phyloP scores from a whole-genome alignment of 1,140 invertebrate genomes.

The Drosophila kanapiae region DNA sequence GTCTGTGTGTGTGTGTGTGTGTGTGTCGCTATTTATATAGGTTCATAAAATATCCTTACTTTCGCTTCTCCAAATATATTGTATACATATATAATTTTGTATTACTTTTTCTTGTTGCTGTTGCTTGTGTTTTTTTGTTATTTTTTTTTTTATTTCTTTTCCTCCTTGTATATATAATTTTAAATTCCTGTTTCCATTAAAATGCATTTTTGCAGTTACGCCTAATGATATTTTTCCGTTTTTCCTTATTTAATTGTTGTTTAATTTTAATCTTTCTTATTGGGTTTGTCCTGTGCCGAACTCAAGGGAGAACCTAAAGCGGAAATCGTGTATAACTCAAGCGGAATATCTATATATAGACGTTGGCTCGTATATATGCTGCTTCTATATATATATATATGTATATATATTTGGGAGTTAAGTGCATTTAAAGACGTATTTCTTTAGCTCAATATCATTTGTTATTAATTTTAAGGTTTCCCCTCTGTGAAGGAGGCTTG shows the following conservation, averaged over 20 bases:
- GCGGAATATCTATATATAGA: constrained; percentile 26
- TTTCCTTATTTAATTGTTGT: constrained; percentile 17
- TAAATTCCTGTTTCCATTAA: constrained; percentile 82
- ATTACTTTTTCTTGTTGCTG: constrained; percentile 30
- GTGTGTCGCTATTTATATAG: constrained; percentile 53
- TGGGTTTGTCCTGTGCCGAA: constrained; percentile 35
- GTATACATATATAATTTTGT: constrained; percentile 56
- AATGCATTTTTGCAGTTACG: constrained; percentile 80
- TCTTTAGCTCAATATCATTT: constrained; percentile 1
- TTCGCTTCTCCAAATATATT: constrained; percentile 68
- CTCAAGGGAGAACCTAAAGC: constrained; percentile 42
- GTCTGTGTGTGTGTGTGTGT: constrained; percentile 30
- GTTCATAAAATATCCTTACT: constrained; percentile 74
- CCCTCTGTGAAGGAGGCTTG: neutral
- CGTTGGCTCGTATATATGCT: constrained; percentile 3
- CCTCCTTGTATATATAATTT: constrained; percentile 69
- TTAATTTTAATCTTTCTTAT: constrained; percentile 2
- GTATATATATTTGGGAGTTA: constrained; percentile 16
- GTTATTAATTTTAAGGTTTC: neutral
- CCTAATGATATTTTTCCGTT: constrained; percentile 70
- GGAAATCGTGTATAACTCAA: constrained; percentile 45
- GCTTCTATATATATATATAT: constrained; percentile 8
- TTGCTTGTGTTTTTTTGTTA: constrained; percentile 22
- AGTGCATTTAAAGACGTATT: constrained; percentile 14
- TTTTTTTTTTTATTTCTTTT: constrained; percentile 3